Evolutionary conservation across 2,113 vertebrate genomes (phyloP).

Genomic region (Pseudolaguvia tuberculata): DNA sequence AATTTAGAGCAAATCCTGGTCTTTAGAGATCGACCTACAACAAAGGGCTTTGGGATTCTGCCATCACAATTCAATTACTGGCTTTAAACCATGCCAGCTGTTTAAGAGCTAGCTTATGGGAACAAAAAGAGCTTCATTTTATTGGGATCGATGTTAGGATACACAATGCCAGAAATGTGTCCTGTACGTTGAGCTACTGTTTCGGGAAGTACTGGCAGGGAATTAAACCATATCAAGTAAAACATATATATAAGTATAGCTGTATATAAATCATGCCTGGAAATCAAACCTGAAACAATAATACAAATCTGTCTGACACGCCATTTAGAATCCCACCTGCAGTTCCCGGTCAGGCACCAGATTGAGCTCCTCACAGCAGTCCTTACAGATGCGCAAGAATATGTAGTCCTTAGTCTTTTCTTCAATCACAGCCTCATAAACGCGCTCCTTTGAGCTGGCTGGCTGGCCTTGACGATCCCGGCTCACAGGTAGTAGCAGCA

Average conservation of each 20-base stretch:
- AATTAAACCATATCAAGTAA: neutral
- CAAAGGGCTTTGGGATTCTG: constrained; percentile 9
- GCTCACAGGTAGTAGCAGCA: constrained; percentile 86
- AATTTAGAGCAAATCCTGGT: constrained; percentile 21
- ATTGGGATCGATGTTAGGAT: neutral
- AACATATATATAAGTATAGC: too few relatives aligned
- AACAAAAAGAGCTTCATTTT: neutral
- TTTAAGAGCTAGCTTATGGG: constrained; percentile 1
- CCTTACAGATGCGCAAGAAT: constrained; percentile 93
- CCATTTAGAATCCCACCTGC: constrained; percentile 70
- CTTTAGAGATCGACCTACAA: constrained; percentile 11
- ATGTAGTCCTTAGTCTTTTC: constrained; percentile 99
- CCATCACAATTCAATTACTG: constrained; percentile 20
- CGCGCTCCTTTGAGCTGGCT: constrained; percentile 93
- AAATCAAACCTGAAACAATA: neutral
- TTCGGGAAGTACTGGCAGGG: neutral
- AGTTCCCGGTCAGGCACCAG: constrained; percentile 87
- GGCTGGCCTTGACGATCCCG: constrained; percentile 77
- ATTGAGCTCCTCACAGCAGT: constrained; percentile 90
- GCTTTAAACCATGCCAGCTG: neutral
- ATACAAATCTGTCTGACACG: neutral
- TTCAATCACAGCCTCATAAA: constrained; percentile 95
- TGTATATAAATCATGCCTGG: neutral
- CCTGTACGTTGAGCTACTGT: neutral
- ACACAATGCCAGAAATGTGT: neutral